Percentiles rank a stretch among this genome's conserved stretches.
These are phyloP conservation scores for Dendrolimus kikuchii DNA, from an alignment of 1,140 invertebrate genomes.

Conservation along the genomic window DNA sequence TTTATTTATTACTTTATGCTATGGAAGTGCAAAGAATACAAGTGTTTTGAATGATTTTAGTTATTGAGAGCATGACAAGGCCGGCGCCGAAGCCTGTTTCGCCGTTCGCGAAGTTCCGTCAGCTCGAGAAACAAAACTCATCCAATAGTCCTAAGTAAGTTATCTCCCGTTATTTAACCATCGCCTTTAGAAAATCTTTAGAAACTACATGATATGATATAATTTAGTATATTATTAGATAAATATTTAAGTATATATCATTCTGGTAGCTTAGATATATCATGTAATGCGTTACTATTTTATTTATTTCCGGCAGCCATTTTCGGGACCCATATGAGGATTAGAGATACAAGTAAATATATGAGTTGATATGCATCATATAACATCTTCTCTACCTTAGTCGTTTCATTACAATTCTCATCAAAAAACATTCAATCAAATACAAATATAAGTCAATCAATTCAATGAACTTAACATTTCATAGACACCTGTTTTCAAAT, in stretches of 20 bases:
- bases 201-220: neutral
- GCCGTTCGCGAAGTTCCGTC: constrained; percentile 91
- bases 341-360: constrained; percentile 51
- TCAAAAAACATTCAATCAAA: too few species aligned
- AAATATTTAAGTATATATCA: constrained; percentile 9
- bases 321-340: constrained; percentile 49
- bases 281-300: constrained; percentile 46
- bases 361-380: constrained; percentile 32
- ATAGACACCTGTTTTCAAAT: too few species aligned
- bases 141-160: constrained; percentile 81
- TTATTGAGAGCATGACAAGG: constrained; percentile 74
- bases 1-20: neutral
- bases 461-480: too few species aligned
- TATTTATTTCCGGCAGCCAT: constrained; percentile 59
- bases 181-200: neutral
- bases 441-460: too few species aligned
- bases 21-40: too few species aligned
- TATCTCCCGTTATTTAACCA: neutral
- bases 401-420: constrained; percentile 29
- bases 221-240: constrained; percentile 16
- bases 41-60: constrained; percentile 47
- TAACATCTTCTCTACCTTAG: constrained; percentile 22
- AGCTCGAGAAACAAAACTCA: constrained; percentile 90
- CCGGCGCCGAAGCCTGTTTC: constrained; percentile 81
- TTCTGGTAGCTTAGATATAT: constrained; percentile 33